phyloP scores from a whole-genome alignment of 2,797 vertebrate genomes.

The Botia almorhae region DNA sequence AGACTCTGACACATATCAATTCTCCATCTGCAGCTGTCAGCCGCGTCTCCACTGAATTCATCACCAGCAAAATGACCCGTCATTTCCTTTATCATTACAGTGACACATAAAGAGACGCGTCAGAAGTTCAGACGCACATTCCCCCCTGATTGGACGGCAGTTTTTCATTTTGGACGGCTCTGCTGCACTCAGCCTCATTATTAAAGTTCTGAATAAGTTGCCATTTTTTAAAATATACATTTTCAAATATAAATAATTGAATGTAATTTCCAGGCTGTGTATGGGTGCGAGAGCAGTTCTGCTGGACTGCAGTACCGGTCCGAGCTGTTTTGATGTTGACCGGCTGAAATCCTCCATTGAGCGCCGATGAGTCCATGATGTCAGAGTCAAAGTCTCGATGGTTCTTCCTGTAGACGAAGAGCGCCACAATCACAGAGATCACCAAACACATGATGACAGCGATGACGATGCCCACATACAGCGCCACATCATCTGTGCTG shows the following conservation, averaged over 20 bases:
- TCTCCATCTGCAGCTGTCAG: constrained; percentile 44
- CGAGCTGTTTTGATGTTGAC: constrained; percentile 88
- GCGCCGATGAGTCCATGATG: constrained; percentile 84
- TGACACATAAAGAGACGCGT: constrained; percentile 36
- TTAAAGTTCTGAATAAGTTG: no score
- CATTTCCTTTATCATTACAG: constrained; percentile 30
- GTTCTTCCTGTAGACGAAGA: constrained; percentile 88
- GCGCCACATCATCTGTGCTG: constrained; percentile 84
- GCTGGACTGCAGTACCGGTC: constrained; percentile 77
- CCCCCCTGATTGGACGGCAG: background rate
- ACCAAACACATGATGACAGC: constrained; percentile 86
- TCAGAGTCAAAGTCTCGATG: constrained; percentile 87
- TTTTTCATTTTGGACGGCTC: no score
- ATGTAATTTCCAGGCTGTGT: no score
- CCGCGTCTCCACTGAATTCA: constrained; percentile 30
- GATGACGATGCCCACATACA: constrained; percentile 85
- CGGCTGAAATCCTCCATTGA: constrained; percentile 88
- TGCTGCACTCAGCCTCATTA: no score
- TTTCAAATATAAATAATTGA: no score
- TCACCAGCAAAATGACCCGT: constrained; percentile 27
- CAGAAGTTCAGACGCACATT: constrained; percentile 10
- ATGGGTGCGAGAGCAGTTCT: background rate
- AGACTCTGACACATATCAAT: constrained; percentile 50
- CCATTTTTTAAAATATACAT: no score
- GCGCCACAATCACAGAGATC: constrained; percentile 81